Evolutionary conservation across 2,888 invertebrate species (phyloP).

Genomic region (Caenorhabditis parvicauda): DNA sequence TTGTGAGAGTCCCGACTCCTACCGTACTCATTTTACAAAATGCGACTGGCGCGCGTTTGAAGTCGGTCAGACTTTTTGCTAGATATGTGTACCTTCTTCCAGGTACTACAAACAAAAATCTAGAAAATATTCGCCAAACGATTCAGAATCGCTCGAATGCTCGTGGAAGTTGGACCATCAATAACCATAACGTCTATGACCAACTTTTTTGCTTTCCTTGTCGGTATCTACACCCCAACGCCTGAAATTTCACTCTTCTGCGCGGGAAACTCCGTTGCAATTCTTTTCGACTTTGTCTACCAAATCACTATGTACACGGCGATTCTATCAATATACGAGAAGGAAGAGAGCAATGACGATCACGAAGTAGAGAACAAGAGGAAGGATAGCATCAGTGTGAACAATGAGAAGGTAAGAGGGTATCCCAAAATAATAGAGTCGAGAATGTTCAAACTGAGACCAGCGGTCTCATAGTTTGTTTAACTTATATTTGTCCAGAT

Average conservation of each 20-base stretch:
- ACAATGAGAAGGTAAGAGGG: constrained; percentile 24
- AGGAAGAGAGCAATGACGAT: too few relatives aligned
- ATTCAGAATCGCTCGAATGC: constrained; percentile 67
- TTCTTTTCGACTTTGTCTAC: constrained; percentile 84
- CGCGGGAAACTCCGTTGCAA: constrained; percentile 88
- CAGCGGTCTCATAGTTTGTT: too few relatives aligned
- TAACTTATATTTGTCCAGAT: too few relatives aligned
- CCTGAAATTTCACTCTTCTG: constrained; percentile 90
- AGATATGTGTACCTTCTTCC: too few relatives aligned
- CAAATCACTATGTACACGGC: constrained; percentile 47
- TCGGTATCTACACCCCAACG: constrained; percentile 86
- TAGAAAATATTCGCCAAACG: too few relatives aligned
- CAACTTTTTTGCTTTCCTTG: constrained; percentile 68
- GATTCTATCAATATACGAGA: constrained; percentile 37
- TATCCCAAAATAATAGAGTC: too few relatives aligned
- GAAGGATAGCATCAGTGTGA: constrained; percentile 15
- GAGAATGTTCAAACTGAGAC: too few relatives aligned
- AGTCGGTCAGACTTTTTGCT: too few relatives aligned
- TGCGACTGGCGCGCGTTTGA: too few relatives aligned
- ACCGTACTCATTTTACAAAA: too few relatives aligned
- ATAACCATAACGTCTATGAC: constrained; percentile 90
- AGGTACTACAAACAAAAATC: too few relatives aligned
- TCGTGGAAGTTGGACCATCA: constrained; percentile 87
- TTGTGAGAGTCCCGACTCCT: too few relatives aligned
- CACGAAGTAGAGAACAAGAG: constrained; percentile 19